Evolutionary conservation across 2,113 vertebrate genomes (phyloP).

Genomic region (Maccullochella peelii): DNA sequence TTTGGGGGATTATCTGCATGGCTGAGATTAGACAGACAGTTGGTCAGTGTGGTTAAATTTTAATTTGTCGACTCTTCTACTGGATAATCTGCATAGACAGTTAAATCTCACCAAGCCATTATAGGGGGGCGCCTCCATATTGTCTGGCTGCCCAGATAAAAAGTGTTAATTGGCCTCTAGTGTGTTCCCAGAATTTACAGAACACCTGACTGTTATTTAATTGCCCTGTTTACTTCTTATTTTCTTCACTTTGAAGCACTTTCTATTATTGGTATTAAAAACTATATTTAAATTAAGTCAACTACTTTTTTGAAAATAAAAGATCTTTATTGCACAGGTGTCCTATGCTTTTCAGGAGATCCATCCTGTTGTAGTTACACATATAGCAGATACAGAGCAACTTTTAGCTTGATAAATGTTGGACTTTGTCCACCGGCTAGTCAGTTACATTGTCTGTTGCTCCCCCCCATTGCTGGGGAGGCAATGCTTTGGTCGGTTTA

Average conservation of each 20-base stretch:
- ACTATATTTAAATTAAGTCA: slow-evolving; percentile 6
- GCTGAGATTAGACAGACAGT: slow-evolving; percentile 21
- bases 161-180: slow-evolving; percentile 68
- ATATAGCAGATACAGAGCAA: background rate
- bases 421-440: background rate
- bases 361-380: background rate
- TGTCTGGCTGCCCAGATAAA: slow-evolving; percentile 65
- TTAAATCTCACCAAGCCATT: slow-evolving; percentile 37
- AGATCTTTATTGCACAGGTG: background rate
- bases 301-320: background rate
- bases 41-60: slow-evolving; percentile 16
- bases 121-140: slow-evolving; percentile 47
- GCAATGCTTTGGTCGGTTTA: background rate
- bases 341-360: background rate
- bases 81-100: slow-evolving; percentile 41
- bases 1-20: slow-evolving; percentile 14
- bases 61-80: slow-evolving; percentile 6
- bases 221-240: slow-evolving; percentile 46
- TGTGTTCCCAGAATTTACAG: slow-evolving; percentile 54
- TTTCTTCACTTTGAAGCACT: slow-evolving; percentile 14
- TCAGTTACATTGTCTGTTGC: background rate
- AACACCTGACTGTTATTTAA: slow-evolving; percentile 65
- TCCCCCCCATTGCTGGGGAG: background rate
- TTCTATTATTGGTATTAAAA: slow-evolving; percentile 34
- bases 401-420: background rate